Evolutionary conservation across 2,113 vertebrate species (phyloP).

Genomic region (Pitta sordida): DNA sequence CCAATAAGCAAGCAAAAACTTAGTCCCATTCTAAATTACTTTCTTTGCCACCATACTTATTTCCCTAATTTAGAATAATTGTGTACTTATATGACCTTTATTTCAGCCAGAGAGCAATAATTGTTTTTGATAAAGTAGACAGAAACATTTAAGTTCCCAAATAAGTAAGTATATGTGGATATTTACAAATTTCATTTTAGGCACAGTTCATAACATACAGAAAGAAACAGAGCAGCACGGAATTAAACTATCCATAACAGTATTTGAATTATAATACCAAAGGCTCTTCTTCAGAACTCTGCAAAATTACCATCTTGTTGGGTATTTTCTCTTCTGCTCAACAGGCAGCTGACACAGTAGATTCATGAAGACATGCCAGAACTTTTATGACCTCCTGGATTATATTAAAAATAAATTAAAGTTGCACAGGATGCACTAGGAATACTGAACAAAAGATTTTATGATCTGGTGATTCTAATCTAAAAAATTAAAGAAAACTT

Average conservation of each 20-base stretch:
- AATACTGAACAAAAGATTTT: not conserved
- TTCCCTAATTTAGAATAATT: not conserved
- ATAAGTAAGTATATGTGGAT: not conserved
- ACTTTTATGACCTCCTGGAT: not conserved
- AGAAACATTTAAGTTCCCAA: not conserved
- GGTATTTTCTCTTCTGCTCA: not conserved
- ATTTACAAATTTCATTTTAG: not conserved
- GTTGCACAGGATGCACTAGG: not conserved
- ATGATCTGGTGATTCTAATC: not conserved
- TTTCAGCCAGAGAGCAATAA: not conserved
- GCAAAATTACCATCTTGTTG: not conserved
- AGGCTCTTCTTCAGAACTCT: not conserved
- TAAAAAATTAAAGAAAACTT: not conserved
- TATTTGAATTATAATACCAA: not conserved
- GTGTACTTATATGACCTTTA: not conserved
- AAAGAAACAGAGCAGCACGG: not conserved
- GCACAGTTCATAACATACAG: not conserved
- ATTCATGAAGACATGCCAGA: not conserved
- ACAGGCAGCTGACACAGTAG: not conserved
- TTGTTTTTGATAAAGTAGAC: not conserved
- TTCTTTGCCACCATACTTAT: not conserved
- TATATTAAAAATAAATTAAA: constrained; percentile 10
- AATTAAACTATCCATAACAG: not conserved
- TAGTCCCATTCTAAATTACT: not conserved
- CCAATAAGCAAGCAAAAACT: not conserved